These are phyloP conservation scores for Urocitellus parryii DNA, from an alignment of 2,113 vertebrate genomes.

Conservation along the genomic window DNA sequence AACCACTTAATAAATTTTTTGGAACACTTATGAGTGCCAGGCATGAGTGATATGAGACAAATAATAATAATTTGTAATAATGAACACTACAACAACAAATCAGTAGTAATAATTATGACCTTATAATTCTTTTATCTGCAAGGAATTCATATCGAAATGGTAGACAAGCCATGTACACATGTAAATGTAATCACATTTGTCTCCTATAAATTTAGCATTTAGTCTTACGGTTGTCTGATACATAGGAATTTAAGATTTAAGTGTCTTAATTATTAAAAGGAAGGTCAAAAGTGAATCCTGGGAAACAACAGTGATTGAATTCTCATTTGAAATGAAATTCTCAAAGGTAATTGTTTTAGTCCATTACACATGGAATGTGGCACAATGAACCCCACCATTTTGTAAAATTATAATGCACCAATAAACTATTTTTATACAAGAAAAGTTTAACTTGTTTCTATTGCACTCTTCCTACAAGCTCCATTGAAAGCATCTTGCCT, in stretches of 20 bases:
- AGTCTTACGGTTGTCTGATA: not conserved
- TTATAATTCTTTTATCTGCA: not conserved
- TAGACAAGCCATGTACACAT: not conserved
- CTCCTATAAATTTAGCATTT: not conserved
- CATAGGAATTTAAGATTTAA: too few species aligned
- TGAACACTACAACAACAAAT: not conserved
- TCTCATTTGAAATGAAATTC: too few species aligned
- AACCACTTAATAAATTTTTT: not conserved
- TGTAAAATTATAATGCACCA: too few species aligned
- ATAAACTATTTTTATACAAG: too few species aligned
- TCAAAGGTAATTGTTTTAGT: too few species aligned
- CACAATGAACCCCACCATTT: too few species aligned
- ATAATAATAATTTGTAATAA: not conserved
- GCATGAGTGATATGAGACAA: not conserved
- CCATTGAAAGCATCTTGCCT: not conserved
- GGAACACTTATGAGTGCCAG: not conserved
- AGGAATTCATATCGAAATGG: not conserved
- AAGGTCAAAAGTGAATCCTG: not conserved
- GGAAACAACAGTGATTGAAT: too few species aligned
- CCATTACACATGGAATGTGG: too few species aligned
- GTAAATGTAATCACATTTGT: not conserved
- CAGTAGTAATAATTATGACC: not conserved
- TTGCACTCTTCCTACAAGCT: not conserved
- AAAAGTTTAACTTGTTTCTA: not conserved
- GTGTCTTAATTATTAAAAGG: not conserved